A percentile compares a stretch with the other conserved stretches of the same genome.
phyloP scores from a whole-genome alignment of 2,888 invertebrate genomes.

The Mimachlamys varia region DNA sequence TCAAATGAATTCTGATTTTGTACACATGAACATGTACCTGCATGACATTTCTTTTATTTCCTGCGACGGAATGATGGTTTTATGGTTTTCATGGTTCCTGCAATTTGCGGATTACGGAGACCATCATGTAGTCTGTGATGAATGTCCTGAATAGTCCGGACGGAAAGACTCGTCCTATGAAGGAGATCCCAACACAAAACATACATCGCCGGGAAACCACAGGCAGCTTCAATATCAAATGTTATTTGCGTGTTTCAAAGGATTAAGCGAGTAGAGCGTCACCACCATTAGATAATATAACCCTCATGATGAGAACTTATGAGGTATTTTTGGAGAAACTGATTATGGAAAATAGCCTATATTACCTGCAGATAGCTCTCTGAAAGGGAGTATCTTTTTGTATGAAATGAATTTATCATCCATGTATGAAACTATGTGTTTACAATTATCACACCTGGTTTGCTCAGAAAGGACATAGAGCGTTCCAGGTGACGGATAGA shows the following conservation, averaged over 20 bases:
- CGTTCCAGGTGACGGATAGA: background rate
- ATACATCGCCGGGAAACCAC: background rate
- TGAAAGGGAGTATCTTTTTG: slow-evolving; percentile 28
- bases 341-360: slow-evolving; percentile 31
- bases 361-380: slow-evolving; percentile 23
- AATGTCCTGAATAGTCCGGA: background rate
- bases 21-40: slow-evolving; percentile 17
- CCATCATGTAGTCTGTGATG: background rate
- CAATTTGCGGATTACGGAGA: slow-evolving; percentile 13
- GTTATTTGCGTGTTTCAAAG: background rate
- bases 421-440: slow-evolving; percentile 25
- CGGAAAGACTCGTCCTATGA: slow-evolving; percentile 8
- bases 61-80: slow-evolving; percentile 9
- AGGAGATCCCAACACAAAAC: background rate
- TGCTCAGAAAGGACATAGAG: background rate
- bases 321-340: slow-evolving; percentile 31
- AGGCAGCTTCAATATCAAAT: slow-evolving; percentile 4
- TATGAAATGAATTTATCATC: slow-evolving; percentile 16
- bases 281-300: slow-evolving; percentile 5
- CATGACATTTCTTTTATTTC: slow-evolving; percentile 27
- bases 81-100: slow-evolving; percentile 16
- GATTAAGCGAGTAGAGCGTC: background rate
- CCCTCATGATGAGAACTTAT: slow-evolving; percentile 24
- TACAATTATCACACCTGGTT: slow-evolving; percentile 24
- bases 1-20: slow-evolving; percentile 10